A percentile compares a stretch with the other conserved stretches of the same genome.
Conservation (phyloP, 30 jellyfish, hydroid and myxozoan genomes). For the Haliclystus octoradiatus region DNA sequence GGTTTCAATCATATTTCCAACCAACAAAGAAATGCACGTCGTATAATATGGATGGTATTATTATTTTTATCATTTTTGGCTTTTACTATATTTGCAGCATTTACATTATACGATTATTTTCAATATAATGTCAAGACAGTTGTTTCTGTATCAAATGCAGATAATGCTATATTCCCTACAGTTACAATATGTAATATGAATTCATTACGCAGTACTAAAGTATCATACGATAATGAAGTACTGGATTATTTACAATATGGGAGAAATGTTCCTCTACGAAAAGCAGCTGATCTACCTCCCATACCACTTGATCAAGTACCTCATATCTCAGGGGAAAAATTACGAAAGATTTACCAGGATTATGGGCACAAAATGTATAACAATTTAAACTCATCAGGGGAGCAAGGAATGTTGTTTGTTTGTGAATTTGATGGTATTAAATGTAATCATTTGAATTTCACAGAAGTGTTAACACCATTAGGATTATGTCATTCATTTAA, state of each 20-base stretch:
- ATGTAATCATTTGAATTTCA: constrained; percentile 29
- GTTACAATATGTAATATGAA: constrained; percentile 53
- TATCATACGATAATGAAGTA: not conserved
- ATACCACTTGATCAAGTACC: constrained; percentile 14
- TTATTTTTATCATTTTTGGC: constrained; percentile 15
- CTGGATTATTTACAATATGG: not conserved
- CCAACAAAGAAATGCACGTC: constrained; percentile 35
- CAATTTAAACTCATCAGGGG: not conserved
- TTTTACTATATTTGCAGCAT: constrained; percentile 13
- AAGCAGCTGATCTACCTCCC: not conserved
- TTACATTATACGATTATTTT: constrained; percentile 31
- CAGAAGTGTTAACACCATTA: constrained; percentile 33
- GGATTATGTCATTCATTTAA: constrained; percentile 58
- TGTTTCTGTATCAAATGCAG: constrained; percentile 36
- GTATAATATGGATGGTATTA: constrained; percentile 30
- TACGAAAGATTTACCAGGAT: constrained; percentile 24
- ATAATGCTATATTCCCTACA: constrained; percentile 44
- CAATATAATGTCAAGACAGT: constrained; percentile 43
- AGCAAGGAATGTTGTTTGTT: constrained; percentile 46
- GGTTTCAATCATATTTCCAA: constrained; percentile 45
- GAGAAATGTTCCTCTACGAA: not conserved
- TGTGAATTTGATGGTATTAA: constrained; percentile 21
- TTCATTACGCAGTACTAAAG: constrained; percentile 13
- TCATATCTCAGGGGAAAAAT: constrained; percentile 7
- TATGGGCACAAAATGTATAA: constrained; percentile 44